Evolutionary conservation across 2,113 vertebrate species (phyloP), one percentile per base, ranked within the genome.

Genomic region (Elgaria multicarinata): DNA sequence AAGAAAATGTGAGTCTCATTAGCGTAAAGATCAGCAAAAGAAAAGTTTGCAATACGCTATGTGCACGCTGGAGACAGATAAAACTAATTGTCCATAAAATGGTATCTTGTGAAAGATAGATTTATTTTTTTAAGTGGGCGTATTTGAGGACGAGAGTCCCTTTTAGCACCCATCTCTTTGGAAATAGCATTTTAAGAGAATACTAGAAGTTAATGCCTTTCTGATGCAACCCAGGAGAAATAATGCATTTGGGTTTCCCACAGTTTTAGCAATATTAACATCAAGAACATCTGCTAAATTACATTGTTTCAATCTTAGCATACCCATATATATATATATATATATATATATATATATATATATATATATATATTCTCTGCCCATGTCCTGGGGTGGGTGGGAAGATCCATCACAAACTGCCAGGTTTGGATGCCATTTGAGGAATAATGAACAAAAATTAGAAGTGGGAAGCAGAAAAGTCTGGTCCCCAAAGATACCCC

Each of bases 11-110:
- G 50, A 80, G 58, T 28, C 84, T 84, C 77, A 82, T 87, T 3
- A 85, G 1, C 82, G 36, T 87, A 75, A 26, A 9, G n/a, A 12
- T 36, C 24, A 66, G 58, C 4, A 22, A 76, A 76, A 14, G 71
- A 53, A 39, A 22, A 13, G 46, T 92, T 86, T 91, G 18, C 62
- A 50, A 66, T 44, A n/a, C 67, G 16, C 62, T 89, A 26, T 0
- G 7, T 71, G n/a, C 64, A 72, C 28, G 80, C 20, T 6, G 20
- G 83, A 71, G 69, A n/a, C 22, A 93, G 42, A 28, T 87, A 91
- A 90, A 92, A 26, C 6, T 76, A 90, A 86, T 4, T 64, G 92
- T 66, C 26, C 85, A 64, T 87, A 7, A 80, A 89, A 58, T 67
- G 20, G 3, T 20, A 58, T 80, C 44, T 71, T 81, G 18, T 2